Base-by-base conservation (phyloP, 2,888 invertebrate species). In the Oscheius sp. region DNA sequence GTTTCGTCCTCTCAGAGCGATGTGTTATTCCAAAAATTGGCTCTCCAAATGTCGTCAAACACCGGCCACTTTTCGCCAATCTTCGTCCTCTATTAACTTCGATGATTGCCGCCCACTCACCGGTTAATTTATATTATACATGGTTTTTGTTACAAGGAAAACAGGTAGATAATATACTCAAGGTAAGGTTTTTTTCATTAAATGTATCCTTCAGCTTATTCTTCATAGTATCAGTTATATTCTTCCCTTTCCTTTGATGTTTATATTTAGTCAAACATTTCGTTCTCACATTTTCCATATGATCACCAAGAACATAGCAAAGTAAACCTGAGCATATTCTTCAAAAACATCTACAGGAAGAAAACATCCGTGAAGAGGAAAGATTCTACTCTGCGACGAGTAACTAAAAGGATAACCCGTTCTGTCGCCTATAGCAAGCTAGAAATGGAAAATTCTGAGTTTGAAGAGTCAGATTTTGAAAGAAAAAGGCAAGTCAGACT, bases 391-490 rank as follows among this genome's bases (percentile, higher is more conserved):
- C 57, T 77, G 9, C 67, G 71, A 0, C 68, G 71, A 47, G 63
- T 77, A 44, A 74, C 73, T 1, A 67, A 74, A 30, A 72, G 73
- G 26, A 72, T 77, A n/a, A 70, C 77, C 0, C 47, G 74, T 20
- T 68, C 70, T 32, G 68, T 79, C 33, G 77, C 75, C 2, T 79
- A 67, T 56, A 75, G 75, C 28, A 79, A 79, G 49, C 56, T 79
- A 33, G 79, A 79, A 67, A 74, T 79, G 75, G 79, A 79, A 26
- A 79, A 79, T 41, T 73, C 74, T 1, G 79, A 79, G 38, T 47
- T 77, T 17, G 79, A 77, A 20, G 77, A 79, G 30, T 49, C 77
- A 8, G 26, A 26, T 2, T 41, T 59, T 5, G 24, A 22, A 28
- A 38, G 59, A 17, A 59, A 59, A 44, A 22, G 59, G 59, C 44